phyloP scores from a whole-genome alignment of 2,888 invertebrate genomes.

The Steinernema carpocapsae region DNA sequence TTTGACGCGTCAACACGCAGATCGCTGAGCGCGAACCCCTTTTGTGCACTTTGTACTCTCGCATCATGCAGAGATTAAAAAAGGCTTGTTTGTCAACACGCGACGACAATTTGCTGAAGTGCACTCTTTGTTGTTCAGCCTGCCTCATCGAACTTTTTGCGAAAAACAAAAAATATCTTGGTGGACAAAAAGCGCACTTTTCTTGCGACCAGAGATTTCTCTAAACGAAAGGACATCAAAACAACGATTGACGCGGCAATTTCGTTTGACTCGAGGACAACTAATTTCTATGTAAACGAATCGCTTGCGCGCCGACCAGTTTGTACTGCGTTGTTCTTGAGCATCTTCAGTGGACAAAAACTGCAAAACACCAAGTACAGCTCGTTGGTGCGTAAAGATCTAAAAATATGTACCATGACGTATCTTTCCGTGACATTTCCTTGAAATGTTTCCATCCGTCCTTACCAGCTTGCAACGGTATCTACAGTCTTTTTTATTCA shows the following conservation, averaged over 20 bases:
- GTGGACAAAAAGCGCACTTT: neutral
- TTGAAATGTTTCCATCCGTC: neutral
- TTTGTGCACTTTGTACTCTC: conserved; percentile 9
- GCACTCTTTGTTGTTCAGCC: neutral
- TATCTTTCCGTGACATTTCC: conserved; percentile 4
- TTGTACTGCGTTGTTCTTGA: neutral
- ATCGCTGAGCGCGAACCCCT: neutral
- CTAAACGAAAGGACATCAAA: conserved; percentile 25
- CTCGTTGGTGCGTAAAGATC: neutral
- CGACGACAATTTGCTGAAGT: neutral
- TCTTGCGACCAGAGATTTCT: conserved; percentile 6
- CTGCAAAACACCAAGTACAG: conserved; percentile 20
- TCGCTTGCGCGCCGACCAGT: neutral
- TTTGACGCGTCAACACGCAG: neutral
- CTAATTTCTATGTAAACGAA: conserved; percentile 18
- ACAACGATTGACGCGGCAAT: conserved; percentile 8
- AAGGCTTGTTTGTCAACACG: conserved; percentile 2
- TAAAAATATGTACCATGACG: neutral
- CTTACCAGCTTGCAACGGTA: too few species aligned
- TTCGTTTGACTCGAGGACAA: conserved; percentile 16
- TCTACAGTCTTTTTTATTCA: too few species aligned
- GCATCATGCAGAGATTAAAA: too few species aligned
- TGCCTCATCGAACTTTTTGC: neutral
- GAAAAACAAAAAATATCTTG: neutral
- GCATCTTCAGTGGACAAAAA: neutral